Base-by-base conservation (phyloP, 2,888 invertebrate genomes). In the Crepidodera aurea region DNA sequence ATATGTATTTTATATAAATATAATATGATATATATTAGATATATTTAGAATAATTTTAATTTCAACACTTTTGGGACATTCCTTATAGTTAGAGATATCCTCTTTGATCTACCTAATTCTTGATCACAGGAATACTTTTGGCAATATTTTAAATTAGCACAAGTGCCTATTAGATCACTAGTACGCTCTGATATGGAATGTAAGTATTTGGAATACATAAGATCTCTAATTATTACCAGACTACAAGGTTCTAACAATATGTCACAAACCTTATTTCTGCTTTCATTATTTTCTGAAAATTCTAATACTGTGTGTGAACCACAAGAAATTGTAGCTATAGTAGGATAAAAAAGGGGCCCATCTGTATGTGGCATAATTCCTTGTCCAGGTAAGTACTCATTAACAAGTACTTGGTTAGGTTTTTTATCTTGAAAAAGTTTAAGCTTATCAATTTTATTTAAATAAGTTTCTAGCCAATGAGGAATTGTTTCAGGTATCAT, bases 281-380 rank as follows among this genome's bases (percentile, higher is more conserved):
- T 77, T 44, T 83, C 81, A 55, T 81, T 75, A 48, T 78, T 83
- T 74, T 87, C 83, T 66, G 89, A 87, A 79, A 98, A 96, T 78
- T 95, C 92, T 42, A 99, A 83, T n/a, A 97, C 80, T 8, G 92
- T 92, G 77, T 96, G 93, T 0, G 96, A 94, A 0, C 96, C 96
- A 71, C 96, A 89, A 48, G 90, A 93, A 61, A 99, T 90, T 0
- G 98, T 99, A 13, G 95, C 90, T 57, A 99, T 93, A 10, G 91
- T 90, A 0, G 98, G 97, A 79, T 90, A 89, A 80, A 97, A 99
- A 12, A 98, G 82, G 0, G 95, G 92, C 0, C 99, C 99, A 83
- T 99, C 99, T 18, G 92, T 88, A 83, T 99, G 98, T 1, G 98
- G 93, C 92, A 98, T 92, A 64, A 98, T 98, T 10, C 98, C 98